These are phyloP conservation scores for Antigone vipio DNA, from an alignment of 2,113 vertebrate species.

Conservation along the genomic window DNA sequence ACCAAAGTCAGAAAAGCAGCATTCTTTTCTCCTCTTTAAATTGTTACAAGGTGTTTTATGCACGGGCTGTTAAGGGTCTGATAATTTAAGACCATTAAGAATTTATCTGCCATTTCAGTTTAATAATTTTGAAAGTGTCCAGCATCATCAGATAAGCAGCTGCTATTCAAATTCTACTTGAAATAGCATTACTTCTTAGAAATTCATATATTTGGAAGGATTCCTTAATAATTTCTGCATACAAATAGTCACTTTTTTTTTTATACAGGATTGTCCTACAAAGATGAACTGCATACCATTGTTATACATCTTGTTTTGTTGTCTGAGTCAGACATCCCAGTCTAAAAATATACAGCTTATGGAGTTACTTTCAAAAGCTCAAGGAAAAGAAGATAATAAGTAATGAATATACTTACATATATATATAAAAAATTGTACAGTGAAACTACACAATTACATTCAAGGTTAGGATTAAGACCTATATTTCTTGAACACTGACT, in stretches of 20 bases:
- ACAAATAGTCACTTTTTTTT: not conserved
- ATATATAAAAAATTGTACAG: not conserved
- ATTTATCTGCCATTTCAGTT: not conserved
- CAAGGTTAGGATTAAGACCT: not conserved
- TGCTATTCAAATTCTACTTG: not conserved
- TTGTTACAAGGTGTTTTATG: not conserved
- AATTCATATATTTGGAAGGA: not conserved
- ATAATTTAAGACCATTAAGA: not conserved
- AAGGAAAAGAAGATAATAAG: not conserved
- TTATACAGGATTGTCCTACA: not conserved
- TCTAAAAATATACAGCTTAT: not conserved
- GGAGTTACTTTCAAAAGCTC: not conserved
- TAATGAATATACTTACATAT: not conserved
- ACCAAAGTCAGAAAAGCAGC: not conserved
- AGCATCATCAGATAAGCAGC: not conserved
- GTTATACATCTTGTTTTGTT: not conserved
- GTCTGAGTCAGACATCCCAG: not conserved
- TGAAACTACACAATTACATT: not conserved
- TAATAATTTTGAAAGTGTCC: not conserved
- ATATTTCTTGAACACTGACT: not conserved
- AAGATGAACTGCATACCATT: not conserved
- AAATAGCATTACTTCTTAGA: not conserved
- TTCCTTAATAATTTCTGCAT: not conserved
- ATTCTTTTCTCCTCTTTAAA: not conserved
- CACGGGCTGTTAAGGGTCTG: not conserved